phyloP scores from a whole-genome alignment of 30 jellyfish, hydroid and myxozoan species.

The Catostylus mosaicus region DNA sequence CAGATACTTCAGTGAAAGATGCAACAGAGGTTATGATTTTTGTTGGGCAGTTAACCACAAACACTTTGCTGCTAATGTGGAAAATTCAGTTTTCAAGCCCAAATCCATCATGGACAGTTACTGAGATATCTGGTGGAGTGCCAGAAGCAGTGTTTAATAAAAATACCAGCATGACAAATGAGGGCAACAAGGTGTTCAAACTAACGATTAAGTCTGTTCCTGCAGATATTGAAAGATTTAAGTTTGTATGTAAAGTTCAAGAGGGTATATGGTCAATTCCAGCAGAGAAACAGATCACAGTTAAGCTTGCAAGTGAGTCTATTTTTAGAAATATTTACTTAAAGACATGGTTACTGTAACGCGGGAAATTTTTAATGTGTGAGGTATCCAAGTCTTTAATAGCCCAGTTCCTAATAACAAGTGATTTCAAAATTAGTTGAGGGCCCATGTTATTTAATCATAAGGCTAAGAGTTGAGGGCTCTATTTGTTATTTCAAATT shows the following conservation, averaged over 20 bases:
- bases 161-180: constrained; percentile 9
- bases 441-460: too few species aligned
- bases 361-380: too few species aligned
- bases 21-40: not conserved
- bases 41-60: not conserved
- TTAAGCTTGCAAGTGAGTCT: constrained; percentile 54
- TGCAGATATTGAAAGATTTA: not conserved
- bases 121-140: not conserved
- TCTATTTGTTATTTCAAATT: too few species aligned
- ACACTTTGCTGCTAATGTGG: not conserved
- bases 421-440: too few species aligned
- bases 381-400: too few species aligned
- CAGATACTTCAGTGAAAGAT: not conserved
- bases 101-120: not conserved
- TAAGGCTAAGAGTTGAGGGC: too few species aligned
- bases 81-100: not conserved
- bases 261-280: constrained; percentile 14
- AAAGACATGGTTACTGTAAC: too few species aligned
- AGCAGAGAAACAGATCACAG: not conserved
- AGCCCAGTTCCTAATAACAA: too few species aligned
- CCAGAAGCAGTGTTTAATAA: constrained; percentile 28
- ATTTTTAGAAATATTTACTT: too few species aligned
- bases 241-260: constrained; percentile 11
- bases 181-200: constrained; percentile 3
- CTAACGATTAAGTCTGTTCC: constrained; percentile 33